Evolutionary conservation across 2,113 vertebrate species (phyloP), one percentile per base, ranked within the genome.

Genomic region (Ctenodactylus gundi): DNA sequence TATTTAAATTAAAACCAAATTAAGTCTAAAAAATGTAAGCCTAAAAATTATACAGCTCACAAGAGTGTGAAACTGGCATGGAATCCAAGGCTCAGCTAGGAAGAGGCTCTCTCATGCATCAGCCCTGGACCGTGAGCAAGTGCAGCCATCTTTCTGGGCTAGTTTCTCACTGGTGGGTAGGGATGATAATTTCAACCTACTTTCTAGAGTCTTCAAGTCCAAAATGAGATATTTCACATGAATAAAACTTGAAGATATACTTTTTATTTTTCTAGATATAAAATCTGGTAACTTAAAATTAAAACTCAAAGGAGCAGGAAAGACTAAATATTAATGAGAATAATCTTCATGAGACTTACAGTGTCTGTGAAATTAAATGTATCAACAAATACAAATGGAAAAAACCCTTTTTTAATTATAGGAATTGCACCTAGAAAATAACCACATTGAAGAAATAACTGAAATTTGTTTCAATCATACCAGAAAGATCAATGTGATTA

Each of bases 341-440:
- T 1, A 91, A 13, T 81, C n/a, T 75, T 83, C 23, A 46, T 58
- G 44, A 65, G 14, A n/a, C 84, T 76, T 78, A 85, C 53, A 94
- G 64, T 91, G 13, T 92, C 73, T 83, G 10, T 80, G 62, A 85
- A 87, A 84, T 1, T 86, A 14, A 85, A 41, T 72, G 76, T 77
- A 49, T 82, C 41, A 91, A 39, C 60, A 53, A 92, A 73, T 29
- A 84, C 6, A 72, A 89, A 72, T 27, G 29, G 68, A 55, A 91
- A 94, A 93, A 87, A 75, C 8, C 80, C 4, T 84, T 92, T 82
- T 94, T 95, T 94, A 57, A 88, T 97, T 98, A 72, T 55, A 99
- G 99, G 99, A 99, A 97, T 95, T 99, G 57, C 98, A 99, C 87
- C 98, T 99, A 76, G 99, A 99, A 98, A 99, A 99, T 96, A 99